phyloP scores from a whole-genome alignment of 1,140 invertebrate species.

The Antheraea pernyi region DNA sequence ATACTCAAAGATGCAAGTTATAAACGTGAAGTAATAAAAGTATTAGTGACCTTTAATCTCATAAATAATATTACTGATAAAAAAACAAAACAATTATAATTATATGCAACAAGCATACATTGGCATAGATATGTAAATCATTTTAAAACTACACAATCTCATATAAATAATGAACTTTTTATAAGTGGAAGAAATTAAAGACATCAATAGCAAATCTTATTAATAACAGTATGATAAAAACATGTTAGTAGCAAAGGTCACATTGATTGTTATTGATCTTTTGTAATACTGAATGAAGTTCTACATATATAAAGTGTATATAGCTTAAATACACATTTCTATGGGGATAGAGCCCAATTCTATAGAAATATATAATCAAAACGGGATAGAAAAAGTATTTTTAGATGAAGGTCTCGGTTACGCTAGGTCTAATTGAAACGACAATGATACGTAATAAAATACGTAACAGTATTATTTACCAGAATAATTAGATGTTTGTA shows the following conservation, averaged over 20 bases:
- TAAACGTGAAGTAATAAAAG: no score
- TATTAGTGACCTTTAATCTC: no score
- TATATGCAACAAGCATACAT: no score
- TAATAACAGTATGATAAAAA: not conserved
- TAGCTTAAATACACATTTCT: not conserved
- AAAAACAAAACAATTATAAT: no score
- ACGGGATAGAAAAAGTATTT: conserved; percentile 45
- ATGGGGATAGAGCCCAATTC: not conserved
- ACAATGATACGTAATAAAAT: conserved; percentile 36
- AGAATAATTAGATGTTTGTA: not conserved
- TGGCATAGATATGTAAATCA: no score
- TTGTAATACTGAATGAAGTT: conserved; percentile 19
- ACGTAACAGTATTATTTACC: conserved; percentile 8
- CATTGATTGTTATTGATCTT: conserved; percentile 22
- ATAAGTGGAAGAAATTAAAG: no score
- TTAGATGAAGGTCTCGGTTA: conserved; percentile 66
- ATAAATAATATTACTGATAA: no score
- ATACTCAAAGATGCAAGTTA: no score
- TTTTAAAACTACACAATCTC: no score
- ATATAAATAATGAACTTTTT: no score
- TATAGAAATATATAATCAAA: conserved; percentile 20
- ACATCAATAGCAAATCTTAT: no score
- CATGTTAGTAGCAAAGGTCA: conserved; percentile 40
- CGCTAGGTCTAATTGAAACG: conserved; percentile 44
- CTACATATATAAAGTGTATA: not conserved